A percentile compares a stretch with the other conserved stretches of the same genome.
phyloP scores from a whole-genome alignment of 2,888 invertebrate genomes.

The Myopa testacea region DNA sequence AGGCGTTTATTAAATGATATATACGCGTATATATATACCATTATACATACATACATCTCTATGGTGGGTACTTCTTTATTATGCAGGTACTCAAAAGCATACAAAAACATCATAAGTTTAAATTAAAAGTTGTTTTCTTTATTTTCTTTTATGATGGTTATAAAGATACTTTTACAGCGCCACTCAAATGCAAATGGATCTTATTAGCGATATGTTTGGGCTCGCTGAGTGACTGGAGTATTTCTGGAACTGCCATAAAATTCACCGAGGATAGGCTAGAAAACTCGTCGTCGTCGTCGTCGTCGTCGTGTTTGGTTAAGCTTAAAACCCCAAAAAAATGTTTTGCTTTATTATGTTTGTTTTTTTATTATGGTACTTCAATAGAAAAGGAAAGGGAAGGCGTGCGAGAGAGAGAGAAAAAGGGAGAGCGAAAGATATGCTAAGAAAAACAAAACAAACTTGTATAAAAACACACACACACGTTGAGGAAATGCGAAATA shows the following conservation, averaged over 20 bases:
- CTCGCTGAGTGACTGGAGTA: neutral
- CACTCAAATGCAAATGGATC: constrained; percentile 3
- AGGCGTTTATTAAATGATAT: too few relatives aligned
- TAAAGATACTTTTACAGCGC: neutral
- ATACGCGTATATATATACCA: too few relatives aligned
- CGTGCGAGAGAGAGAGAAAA: neutral
- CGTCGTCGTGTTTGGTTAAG: neutral
- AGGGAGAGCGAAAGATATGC: too few relatives aligned
- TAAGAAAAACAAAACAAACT: too few relatives aligned
- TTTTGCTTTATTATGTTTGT: neutral
- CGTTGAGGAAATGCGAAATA: too few relatives aligned
- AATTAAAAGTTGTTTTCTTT: neutral
- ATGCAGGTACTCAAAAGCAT: too few relatives aligned
- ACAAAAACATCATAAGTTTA: too few relatives aligned
- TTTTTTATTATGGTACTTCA: too few relatives aligned
- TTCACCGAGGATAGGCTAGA: neutral
- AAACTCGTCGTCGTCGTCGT: neutral
- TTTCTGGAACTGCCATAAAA: neutral
- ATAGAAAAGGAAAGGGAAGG: neutral
- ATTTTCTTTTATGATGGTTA: neutral
- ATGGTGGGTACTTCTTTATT: too few relatives aligned
- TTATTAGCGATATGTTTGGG: neutral
- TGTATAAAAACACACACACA: too few relatives aligned
- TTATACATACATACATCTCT: too few relatives aligned
- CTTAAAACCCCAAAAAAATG: neutral